These are phyloP conservation scores for Diploptera punctata DNA, from an alignment of 2,888 invertebrate genomes.

Conservation along the genomic window DNA sequence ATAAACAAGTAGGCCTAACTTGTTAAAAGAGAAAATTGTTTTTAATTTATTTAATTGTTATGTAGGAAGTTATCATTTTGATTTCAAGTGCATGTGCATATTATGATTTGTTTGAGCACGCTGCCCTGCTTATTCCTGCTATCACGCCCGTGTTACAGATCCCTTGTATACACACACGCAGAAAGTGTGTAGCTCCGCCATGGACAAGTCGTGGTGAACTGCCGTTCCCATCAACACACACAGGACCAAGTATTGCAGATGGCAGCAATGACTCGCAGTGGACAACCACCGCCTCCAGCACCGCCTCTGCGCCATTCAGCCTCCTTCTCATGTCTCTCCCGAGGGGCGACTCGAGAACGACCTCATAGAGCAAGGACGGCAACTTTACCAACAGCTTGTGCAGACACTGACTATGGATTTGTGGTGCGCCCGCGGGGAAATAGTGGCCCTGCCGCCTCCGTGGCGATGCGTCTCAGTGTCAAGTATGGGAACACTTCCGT, in stretches of 20 bases:
- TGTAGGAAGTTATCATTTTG: too few species aligned
- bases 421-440: conserved; percentile 48
- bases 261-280: conserved; percentile 18
- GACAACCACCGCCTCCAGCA: conserved; percentile 27
- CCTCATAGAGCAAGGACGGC: conserved; percentile 55
- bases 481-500: conserved; percentile 42
- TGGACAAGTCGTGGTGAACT: not conserved
- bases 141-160: conserved; percentile 20
- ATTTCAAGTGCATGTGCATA: too few species aligned
- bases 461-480: conserved; percentile 36
- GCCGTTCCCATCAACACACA: not conserved
- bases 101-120: too few species aligned
- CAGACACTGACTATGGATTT: conserved; percentile 51
- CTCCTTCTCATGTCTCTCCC: conserved; percentile 58
- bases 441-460: conserved; percentile 38
- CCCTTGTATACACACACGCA: not conserved
- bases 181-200: not conserved
- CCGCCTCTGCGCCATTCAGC: conserved; percentile 55
- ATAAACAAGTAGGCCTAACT: too few species aligned
- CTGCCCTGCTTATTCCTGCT: too few species aligned
- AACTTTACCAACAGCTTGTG: conserved; percentile 53
- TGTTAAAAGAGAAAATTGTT: too few species aligned
- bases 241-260: not conserved
- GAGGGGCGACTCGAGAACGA: conserved; percentile 42
- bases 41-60: too few species aligned